A percentile compares a stretch with the other conserved stretches of the same genome.
These are phyloP conservation scores for Amiota minor DNA, from an alignment of 2,888 invertebrate species.

Conservation along the genomic window DNA sequence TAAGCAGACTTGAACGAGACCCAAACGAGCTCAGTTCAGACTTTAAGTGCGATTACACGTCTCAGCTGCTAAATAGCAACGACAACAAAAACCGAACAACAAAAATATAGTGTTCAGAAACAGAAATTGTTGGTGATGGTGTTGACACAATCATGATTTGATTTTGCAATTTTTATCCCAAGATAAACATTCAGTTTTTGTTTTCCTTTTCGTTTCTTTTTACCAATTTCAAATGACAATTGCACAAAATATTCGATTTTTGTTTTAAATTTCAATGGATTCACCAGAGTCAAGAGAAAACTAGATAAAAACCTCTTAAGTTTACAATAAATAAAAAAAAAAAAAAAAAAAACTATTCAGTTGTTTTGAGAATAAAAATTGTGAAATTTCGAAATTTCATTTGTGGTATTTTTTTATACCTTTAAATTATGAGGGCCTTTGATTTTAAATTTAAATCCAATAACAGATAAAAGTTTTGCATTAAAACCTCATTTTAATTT, in stretches of 20 bases:
- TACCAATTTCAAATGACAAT: background rate
- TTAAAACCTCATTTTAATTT: too few species aligned
- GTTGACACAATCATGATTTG: constrained; percentile 26
- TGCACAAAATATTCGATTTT: background rate
- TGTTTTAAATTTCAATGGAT: too few species aligned
- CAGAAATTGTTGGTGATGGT: background rate
- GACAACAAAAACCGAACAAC: background rate
- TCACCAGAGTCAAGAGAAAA: too few species aligned
- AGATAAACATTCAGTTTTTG: background rate
- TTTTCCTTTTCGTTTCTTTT: background rate
- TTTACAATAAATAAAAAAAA: too few species aligned
- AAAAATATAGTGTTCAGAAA: background rate
- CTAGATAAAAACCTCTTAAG: background rate
- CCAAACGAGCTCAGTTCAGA: background rate
- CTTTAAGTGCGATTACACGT: background rate
- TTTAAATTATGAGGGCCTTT: too few species aligned
- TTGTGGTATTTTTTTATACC: too few species aligned
- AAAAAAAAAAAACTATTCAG: background rate
- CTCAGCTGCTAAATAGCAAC: constrained; percentile 10
- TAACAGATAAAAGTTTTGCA: too few species aligned
- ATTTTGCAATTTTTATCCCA: constrained; percentile 17
- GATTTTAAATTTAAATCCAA: too few species aligned
- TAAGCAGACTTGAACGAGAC: too few species aligned
- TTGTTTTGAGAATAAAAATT: background rate
- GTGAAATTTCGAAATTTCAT: too few species aligned